A percentile compares a stretch with the other conserved stretches of the same genome.
phyloP scores from a whole-genome alignment of 53 echinoderm and acorn worm genomes.

The Luidia sarsii region DNA sequence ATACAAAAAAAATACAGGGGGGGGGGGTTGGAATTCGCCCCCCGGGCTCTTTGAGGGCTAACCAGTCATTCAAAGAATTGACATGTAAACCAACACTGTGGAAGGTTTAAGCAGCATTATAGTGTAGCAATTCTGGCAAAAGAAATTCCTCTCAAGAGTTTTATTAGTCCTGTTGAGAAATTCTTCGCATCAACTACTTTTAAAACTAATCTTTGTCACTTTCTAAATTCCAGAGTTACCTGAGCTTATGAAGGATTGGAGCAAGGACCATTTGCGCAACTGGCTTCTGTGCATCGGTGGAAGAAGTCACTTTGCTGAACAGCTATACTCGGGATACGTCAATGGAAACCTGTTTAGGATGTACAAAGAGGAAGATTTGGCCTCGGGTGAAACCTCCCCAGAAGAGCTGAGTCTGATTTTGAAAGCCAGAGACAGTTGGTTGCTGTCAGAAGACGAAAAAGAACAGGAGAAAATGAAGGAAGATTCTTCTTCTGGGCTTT shows the following conservation, averaged over 20 bases:
- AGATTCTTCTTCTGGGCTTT: background rate
- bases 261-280: background rate
- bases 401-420: background rate
- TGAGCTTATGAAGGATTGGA: constrained; percentile 20
- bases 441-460: background rate
- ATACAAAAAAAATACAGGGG: too few species aligned
- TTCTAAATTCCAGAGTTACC: background rate
- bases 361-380: background rate
- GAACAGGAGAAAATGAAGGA: background rate
- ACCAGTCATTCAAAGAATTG: too few species aligned
- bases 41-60: too few species aligned
- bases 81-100: too few species aligned
- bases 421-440: background rate
- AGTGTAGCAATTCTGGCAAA: too few species aligned
- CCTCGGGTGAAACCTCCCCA: too few species aligned
- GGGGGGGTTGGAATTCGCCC: too few species aligned
- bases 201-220: background rate
- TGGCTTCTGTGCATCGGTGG: constrained; percentile 18
- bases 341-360: constrained; percentile 21
- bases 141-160: too few species aligned
- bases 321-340: constrained; percentile 14
- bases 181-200: too few species aligned
- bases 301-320: background rate
- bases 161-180: too few species aligned
- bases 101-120: too few species aligned